Evolutionary conservation across 2,888 invertebrate species (phyloP).

Genomic region (Hanleya hanleyi): DNA sequence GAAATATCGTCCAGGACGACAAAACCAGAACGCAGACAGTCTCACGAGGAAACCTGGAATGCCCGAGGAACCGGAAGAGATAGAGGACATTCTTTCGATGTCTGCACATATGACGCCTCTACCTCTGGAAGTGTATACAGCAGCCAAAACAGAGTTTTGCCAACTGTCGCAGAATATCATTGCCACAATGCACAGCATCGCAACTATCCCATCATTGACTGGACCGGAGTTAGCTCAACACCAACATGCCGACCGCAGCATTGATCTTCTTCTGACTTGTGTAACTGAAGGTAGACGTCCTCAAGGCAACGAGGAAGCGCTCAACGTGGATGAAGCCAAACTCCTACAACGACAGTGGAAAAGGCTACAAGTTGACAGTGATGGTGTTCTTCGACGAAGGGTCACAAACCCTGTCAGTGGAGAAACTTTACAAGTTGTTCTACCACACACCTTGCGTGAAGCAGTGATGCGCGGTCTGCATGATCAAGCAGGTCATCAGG

Average conservation of each 20-base stretch:
- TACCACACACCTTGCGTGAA: neutral
- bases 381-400: neutral
- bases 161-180: neutral
- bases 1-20: slow-evolving; percentile 18
- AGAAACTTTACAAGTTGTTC: neutral
- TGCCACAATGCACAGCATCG: slow-evolving; percentile 3
- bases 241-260: neutral
- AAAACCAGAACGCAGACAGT: slow-evolving; percentile 26
- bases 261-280: neutral
- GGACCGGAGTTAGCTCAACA: neutral
- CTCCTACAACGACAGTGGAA: slow-evolving; percentile 8
- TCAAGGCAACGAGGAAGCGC: neutral
- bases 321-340: neutral
- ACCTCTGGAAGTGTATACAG: slow-evolving; percentile 8
- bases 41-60: slow-evolving; percentile 18
- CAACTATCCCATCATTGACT: neutral
- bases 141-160: neutral
- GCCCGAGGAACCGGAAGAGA: neutral
- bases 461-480: neutral
- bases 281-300: neutral
- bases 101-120: neutral
- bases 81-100: neutral
- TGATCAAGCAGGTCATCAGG: slow-evolving; percentile 16
- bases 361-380: neutral
- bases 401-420: neutral